A percentile compares a stretch with the other conserved stretches of the same genome.
phyloP scores from a whole-genome alignment of 2,113 vertebrate genomes.

The Coreoperca whiteheadi region DNA sequence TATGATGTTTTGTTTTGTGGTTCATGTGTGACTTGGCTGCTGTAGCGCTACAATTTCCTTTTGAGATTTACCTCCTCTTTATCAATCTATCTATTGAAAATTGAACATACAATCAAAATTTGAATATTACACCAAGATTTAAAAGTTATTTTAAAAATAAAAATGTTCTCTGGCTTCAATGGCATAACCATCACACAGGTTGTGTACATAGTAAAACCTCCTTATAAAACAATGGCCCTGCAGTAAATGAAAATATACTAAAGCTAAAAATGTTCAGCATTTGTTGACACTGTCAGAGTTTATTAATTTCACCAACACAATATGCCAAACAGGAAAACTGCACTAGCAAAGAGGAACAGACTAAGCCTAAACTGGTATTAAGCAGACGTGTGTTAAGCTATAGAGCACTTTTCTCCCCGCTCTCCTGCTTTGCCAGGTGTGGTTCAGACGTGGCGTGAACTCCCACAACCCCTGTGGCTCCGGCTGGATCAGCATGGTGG shows the following conservation, averaged over 20 bases:
- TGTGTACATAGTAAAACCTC: not conserved
- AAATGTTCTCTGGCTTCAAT: not conserved
- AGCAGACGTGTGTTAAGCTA: not conserved
- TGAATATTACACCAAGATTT: no score
- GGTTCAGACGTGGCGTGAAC: slow-evolving; percentile 96
- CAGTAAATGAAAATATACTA: not conserved
- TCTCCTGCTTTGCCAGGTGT: slow-evolving; percentile 86
- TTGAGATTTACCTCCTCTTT: no score
- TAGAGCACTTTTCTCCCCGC: not conserved
- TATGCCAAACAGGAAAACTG: not conserved
- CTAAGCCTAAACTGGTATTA: not conserved
- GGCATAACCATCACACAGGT: not conserved
- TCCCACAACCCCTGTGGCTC: slow-evolving; percentile 96
- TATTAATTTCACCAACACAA: not conserved
- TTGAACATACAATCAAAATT: not conserved
- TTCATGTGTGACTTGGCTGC: no score
- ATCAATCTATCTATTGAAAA: not conserved
- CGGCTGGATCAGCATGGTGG: slow-evolving; percentile 97
- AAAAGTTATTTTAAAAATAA: no score
- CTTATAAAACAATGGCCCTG: not conserved
- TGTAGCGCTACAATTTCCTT: no score
- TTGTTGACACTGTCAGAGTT: not conserved
- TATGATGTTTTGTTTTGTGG: no score
- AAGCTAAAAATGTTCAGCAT: not conserved
- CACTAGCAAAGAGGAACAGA: not conserved